These are phyloP conservation scores for Phrixothrix hirtus DNA, from an alignment of 2,888 invertebrate species.

Conservation along the genomic window DNA sequence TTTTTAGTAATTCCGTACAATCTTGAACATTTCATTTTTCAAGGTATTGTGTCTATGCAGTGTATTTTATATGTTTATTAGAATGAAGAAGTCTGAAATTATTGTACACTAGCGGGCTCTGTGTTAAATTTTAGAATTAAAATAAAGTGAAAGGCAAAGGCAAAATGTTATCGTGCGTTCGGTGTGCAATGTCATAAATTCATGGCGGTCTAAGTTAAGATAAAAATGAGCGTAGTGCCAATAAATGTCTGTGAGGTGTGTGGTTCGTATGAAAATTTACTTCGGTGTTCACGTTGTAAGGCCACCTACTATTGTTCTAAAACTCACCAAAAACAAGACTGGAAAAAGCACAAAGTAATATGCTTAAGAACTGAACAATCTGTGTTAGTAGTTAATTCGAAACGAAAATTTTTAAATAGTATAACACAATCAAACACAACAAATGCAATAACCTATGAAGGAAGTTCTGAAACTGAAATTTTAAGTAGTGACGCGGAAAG, in stretches of 20 bases:
- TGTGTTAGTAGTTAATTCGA: constrained; percentile 17
- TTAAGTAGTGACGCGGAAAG: constrained; percentile 65
- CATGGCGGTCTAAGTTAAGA: constrained; percentile 29
- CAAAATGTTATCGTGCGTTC: constrained; percentile 36
- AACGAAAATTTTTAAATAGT: constrained; percentile 24
- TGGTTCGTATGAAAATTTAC: constrained; percentile 62
- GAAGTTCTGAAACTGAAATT: constrained; percentile 72
- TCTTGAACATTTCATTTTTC: too few relatives aligned
- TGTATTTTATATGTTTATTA: too few relatives aligned
- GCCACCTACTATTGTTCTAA: constrained; percentile 76
- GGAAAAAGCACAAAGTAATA: constrained; percentile 73
- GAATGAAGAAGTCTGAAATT: too few relatives aligned
- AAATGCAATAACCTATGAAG: constrained; percentile 65
- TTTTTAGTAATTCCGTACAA: too few relatives aligned
- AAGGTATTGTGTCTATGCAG: too few relatives aligned
- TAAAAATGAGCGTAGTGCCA: constrained; percentile 45
- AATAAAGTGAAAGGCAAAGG: constrained; percentile 37
- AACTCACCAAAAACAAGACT: constrained; percentile 78
- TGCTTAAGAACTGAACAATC: constrained; percentile 55
- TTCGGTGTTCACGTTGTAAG: constrained; percentile 77
- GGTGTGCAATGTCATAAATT: constrained; percentile 34
- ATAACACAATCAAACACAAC: constrained; percentile 29
- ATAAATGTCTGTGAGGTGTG: constrained; percentile 62
- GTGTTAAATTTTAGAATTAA: constrained; percentile 24
- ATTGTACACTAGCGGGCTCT: constrained; percentile 31